Evolutionary conservation across 2,888 invertebrate species (phyloP).

Genomic region (Ariolimax columbianus): DNA sequence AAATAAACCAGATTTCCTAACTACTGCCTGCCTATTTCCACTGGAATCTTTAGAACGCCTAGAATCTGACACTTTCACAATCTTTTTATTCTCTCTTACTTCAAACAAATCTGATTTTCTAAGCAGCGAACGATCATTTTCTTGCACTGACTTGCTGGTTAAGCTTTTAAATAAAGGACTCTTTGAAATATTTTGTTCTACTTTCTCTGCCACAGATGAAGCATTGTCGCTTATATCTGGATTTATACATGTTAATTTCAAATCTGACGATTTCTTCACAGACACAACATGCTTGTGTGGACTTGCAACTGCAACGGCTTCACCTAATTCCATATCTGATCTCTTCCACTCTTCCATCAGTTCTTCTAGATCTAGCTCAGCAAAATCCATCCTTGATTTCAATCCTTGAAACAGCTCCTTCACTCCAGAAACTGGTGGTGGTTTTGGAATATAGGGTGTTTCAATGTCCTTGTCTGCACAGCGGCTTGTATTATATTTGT

Average conservation of each 20-base stretch:
- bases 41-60: no score
- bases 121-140: background rate
- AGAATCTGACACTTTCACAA: no score
- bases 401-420: conserved; percentile 19
- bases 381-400: conserved; percentile 22
- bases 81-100: no score
- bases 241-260: background rate
- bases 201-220: background rate
- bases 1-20: background rate
- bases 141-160: background rate
- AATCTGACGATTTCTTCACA: background rate
- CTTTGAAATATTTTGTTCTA: background rate
- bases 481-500: background rate
- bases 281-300: background rate
- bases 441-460: background rate
- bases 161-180: conserved; percentile 11
- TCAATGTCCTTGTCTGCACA: background rate
- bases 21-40: background rate
- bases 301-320: background rate
- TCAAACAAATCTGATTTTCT: background rate
- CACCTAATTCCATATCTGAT: background rate
- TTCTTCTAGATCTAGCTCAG: conserved; percentile 37
- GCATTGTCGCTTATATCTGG: background rate
- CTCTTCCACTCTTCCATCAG: conserved; percentile 33
- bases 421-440: conserved; percentile 18